phyloP scores from a whole-genome alignment of 92 coral and sea anemone species.

The Epizoanthus scotinus region DNA sequence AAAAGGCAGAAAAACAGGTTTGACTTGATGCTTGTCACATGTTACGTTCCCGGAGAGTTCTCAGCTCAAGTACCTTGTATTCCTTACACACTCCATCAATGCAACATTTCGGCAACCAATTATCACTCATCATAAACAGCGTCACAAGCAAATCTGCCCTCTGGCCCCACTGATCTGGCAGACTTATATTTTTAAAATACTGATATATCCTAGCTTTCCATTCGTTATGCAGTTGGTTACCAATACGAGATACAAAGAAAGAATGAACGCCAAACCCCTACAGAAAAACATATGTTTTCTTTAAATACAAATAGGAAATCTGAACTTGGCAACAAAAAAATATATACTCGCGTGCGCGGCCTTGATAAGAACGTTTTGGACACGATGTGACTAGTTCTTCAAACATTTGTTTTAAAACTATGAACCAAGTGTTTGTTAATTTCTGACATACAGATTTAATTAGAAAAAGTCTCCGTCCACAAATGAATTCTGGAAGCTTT shows the following conservation, averaged over 20 bases:
- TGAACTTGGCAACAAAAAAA: neutral
- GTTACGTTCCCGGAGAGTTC: neutral
- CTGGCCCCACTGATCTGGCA: too few species aligned
- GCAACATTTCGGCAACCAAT: neutral
- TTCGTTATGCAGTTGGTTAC: too few species aligned
- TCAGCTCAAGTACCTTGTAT: neutral
- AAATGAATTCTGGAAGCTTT: neutral
- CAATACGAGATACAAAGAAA: neutral
- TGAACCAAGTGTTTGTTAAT: too few species aligned
- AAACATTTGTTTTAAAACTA: too few species aligned
- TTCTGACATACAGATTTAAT: too few species aligned
- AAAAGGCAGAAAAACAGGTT: neutral
- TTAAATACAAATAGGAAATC: neutral
- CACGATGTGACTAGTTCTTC: too few species aligned
- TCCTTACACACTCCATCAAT: neutral
- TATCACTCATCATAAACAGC: neutral
- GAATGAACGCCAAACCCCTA: neutral
- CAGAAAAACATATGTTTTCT: neutral
- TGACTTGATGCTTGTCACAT: neutral
- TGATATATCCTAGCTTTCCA: neutral
- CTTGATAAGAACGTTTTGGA: too few species aligned
- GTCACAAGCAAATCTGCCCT: neutral
- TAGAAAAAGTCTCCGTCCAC: too few species aligned
- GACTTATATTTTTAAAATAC: neutral
- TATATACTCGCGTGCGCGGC: neutral